Evolutionary conservation across 2,888 invertebrate species (phyloP), one percentile per base, ranked within the genome.

Genomic region (Cephus pygmeus): DNA sequence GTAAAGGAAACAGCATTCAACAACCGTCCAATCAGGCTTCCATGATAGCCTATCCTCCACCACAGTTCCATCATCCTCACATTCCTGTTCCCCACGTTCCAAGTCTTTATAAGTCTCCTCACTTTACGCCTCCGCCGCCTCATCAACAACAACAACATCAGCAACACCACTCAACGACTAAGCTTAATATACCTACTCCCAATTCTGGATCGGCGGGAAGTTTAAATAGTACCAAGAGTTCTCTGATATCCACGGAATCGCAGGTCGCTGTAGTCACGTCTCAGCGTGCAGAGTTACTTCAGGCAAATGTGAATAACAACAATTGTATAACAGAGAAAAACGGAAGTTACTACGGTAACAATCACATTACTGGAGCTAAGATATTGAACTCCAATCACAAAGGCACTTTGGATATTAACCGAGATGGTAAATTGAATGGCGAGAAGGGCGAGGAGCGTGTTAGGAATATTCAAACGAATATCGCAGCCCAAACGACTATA

Each of bases 61-160:
- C 86, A n/a, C 85, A 84, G 68, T 89, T 86, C 73, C 90, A 89
- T 83, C 88, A 88, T 82, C 85, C 88, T 1, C 90, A 89, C 30
- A 88, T 89, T 80, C 87, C 89, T 0, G 87, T 86, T 6, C 83
- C 88, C 30, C 90, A 88, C 73, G 86, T 89, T 23, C 85, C 88
- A 11, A 87, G 85, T 77, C 79, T 88, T 30, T 90, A 88, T 76
- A 90, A 90, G 78, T 89, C 90, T 12, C 83, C 85, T 6, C 88
- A 87, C 79, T 89, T 87, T 35, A 79, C 40, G 31, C 75, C 86
- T 1, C 78, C 87, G n/a, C 73, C 83, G 3, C 40, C 80, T 9
- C 85, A 85, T 73, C 83, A 83, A 23, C 83, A 81, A 11, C 78
- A 81, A n/a, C 80, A 81, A 69, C 79, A 83, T 73, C 85, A 84